Percentiles rank a stretch among this genome's conserved stretches.
Evolutionary conservation across 2,888 invertebrate genomes (phyloP).

Genomic region (Dichetophora obliterata): DNA sequence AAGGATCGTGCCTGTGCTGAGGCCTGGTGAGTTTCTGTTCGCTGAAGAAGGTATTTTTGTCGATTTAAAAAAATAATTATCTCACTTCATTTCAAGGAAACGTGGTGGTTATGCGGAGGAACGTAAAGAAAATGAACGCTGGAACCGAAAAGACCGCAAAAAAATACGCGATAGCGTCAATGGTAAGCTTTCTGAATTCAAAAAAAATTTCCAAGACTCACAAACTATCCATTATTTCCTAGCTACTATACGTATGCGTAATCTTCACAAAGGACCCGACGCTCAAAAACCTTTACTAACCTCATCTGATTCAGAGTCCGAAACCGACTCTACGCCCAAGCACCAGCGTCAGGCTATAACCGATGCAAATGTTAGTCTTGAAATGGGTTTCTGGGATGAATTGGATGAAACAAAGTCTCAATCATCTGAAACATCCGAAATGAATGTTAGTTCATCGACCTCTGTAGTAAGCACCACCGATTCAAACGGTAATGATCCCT

Average conservation of each 20-base stretch:
- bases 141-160: slow-evolving; percentile 65
- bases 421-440: slow-evolving; percentile 40
- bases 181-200: slow-evolving; percentile 51
- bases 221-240: background rate
- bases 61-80: background rate
- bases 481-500: slow-evolving; percentile 45
- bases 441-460: slow-evolving; percentile 46
- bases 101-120: slow-evolving; percentile 68
- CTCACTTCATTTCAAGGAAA: slow-evolving; percentile 59
- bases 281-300: slow-evolving; percentile 54
- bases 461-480: slow-evolving; percentile 47
- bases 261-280: slow-evolving; percentile 56
- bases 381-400: slow-evolving; percentile 49
- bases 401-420: slow-evolving; percentile 48
- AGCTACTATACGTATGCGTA: slow-evolving; percentile 65
- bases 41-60: too few relatives aligned
- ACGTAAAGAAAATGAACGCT: slow-evolving; percentile 64
- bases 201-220: background rate
- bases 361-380: slow-evolving; percentile 41
- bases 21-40: slow-evolving; percentile 80
- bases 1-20: slow-evolving; percentile 92
- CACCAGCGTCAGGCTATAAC: slow-evolving; percentile 42
- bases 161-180: slow-evolving; percentile 67
- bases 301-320: slow-evolving; percentile 64
- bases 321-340: slow-evolving; percentile 42